phyloP scores from a whole-genome alignment of 2,113 vertebrate species.

The Nothoprocta pentlandii region DNA sequence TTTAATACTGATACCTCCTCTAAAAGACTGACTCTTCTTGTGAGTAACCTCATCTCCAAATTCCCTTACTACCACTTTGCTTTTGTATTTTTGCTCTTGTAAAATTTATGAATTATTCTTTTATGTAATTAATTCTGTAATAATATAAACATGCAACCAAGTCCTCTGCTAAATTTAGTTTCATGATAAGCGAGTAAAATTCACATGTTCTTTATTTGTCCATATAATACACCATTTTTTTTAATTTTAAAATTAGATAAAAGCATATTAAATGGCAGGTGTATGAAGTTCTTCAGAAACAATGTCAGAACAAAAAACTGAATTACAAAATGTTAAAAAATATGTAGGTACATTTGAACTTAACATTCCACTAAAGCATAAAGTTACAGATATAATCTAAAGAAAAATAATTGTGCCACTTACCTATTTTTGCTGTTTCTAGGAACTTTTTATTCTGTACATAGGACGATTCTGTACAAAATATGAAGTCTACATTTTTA shows the following conservation, averaged over 20 bases:
- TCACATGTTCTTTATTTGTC: slow-evolving; percentile 85
- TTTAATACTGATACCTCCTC: neutral
- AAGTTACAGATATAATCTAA: slow-evolving; percentile 80
- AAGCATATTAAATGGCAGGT: slow-evolving; percentile 83
- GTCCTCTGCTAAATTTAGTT: slow-evolving; percentile 55
- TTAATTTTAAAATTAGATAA: slow-evolving; percentile 81
- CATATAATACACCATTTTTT: slow-evolving; percentile 80
- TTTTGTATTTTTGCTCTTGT: neutral
- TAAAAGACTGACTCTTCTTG: neutral
- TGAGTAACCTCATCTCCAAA: neutral
- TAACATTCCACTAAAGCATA: slow-evolving; percentile 80
- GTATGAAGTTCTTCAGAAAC: slow-evolving; percentile 83
- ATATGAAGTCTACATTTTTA: slow-evolving; percentile 98
- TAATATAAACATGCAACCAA: neutral
- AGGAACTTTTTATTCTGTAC: slow-evolving; percentile 91
- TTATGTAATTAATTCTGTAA: neutral
- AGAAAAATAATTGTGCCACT: slow-evolving; percentile 85
- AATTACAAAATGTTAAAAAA: slow-evolving; percentile 87
- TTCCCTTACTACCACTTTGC: neutral
- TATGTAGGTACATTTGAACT: slow-evolving; percentile 78
- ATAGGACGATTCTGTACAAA: slow-evolving; percentile 97
- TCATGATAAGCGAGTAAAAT: slow-evolving; percentile 78
- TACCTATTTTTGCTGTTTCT: slow-evolving; percentile 85
- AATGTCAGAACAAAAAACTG: slow-evolving; percentile 80
- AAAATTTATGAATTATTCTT: neutral